Evolutionary conservation across 2,888 invertebrate species (phyloP).

Genomic region (Aricia artaxerxes): DNA sequence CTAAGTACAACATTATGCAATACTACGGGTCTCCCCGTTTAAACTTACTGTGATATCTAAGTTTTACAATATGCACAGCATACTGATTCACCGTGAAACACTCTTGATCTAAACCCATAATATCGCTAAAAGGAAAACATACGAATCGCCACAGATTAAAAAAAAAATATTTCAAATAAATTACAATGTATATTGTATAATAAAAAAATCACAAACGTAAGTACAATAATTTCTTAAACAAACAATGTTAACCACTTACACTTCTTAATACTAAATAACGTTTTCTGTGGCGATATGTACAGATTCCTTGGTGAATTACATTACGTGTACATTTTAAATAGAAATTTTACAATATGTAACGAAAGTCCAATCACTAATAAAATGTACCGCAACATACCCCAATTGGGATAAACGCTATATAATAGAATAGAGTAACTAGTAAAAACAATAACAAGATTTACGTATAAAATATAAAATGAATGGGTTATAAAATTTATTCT

Average conservation of each 20-base stretch:
- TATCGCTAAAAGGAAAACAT: neutral
- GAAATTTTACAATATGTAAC: neutral
- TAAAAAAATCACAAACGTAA: constrained; percentile 58
- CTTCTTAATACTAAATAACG: constrained; percentile 49
- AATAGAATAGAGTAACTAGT: neutral
- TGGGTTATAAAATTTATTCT: neutral
- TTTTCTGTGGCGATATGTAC: constrained; percentile 34
- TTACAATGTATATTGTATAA: constrained; percentile 45
- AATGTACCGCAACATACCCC: neutral
- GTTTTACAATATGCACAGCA: constrained; percentile 38
- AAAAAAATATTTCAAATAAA: constrained; percentile 37
- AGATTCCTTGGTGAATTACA: constrained; percentile 26
- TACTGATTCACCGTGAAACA: constrained; percentile 36
- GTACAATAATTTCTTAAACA: constrained; percentile 48
- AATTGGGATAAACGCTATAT: neutral
- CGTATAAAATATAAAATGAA: neutral
- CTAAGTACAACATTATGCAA: constrained; percentile 43
- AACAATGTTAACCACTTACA: constrained; percentile 44
- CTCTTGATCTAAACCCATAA: constrained; percentile 33
- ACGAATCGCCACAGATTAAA: constrained; percentile 59
- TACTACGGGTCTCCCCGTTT: constrained; percentile 37
- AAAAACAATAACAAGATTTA: neutral
- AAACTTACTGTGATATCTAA: constrained; percentile 33
- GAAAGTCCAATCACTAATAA: neutral
- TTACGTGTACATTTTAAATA: constrained; percentile 22